These are phyloP conservation scores for Heliconius hortense DNA, from an alignment of 2,888 invertebrate genomes.

Conservation along the genomic window DNA sequence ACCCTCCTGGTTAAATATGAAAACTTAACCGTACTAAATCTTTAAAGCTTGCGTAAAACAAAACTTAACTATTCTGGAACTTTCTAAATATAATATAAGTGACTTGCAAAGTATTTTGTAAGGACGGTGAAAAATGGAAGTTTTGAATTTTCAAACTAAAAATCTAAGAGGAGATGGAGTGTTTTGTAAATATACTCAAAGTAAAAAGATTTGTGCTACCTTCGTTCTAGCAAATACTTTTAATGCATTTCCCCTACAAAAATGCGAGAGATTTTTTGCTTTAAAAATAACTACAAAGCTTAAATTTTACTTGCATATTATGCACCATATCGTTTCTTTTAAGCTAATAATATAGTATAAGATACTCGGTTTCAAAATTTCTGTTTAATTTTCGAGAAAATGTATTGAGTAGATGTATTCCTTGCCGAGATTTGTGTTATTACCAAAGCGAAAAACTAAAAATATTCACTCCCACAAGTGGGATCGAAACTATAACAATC, in stretches of 20 bases:
- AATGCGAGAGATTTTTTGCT: neutral
- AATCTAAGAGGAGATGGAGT: slow-evolving; percentile 18
- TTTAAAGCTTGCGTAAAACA: slow-evolving; percentile 37
- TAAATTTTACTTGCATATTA: slow-evolving; percentile 1
- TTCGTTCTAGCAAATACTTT: slow-evolving; percentile 22
- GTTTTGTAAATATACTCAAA: slow-evolving; percentile 26
- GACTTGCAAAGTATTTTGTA: slow-evolving; percentile 43
- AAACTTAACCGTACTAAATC: slow-evolving; percentile 34
- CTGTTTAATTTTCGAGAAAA: too few relatives aligned
- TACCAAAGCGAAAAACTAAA: too few relatives aligned
- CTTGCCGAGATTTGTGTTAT: too few relatives aligned
- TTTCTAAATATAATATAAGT: slow-evolving; percentile 42
- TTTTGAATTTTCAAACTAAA: slow-evolving; percentile 28
- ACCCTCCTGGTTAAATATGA: slow-evolving; percentile 23
- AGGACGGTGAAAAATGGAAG: slow-evolving; percentile 37
- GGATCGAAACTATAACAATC: too few relatives aligned
- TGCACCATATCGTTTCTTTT: neutral
- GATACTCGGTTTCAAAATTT: too few relatives aligned
- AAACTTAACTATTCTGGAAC: slow-evolving; percentile 43
- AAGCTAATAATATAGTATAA: too few relatives aligned
- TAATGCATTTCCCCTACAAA: slow-evolving; percentile 7
- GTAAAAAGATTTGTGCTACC: slow-evolving; percentile 23
- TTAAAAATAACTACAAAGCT: neutral
- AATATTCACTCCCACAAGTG: too few relatives aligned
- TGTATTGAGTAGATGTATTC: too few relatives aligned